Conservation (phyloP, 2,888 invertebrate species). For the Epiblema foenella region DNA sequence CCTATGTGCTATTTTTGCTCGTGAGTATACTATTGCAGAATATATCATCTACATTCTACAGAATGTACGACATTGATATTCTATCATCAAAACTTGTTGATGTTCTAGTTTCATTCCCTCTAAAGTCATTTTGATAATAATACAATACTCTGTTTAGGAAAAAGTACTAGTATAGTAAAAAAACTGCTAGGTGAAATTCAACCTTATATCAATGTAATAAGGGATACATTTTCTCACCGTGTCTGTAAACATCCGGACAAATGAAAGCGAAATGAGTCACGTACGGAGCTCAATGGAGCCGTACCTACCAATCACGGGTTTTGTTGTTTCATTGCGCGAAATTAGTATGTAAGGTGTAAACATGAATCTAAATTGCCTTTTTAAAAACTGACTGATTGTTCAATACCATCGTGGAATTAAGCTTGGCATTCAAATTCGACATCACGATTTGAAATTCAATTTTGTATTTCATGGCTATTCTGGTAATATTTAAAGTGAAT, state of each 20-base stretch:
- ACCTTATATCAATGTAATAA: too few relatives aligned
- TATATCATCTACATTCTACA: slow-evolving; percentile 12
- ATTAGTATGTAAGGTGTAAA: slow-evolving; percentile 28
- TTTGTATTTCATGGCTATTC: background rate
- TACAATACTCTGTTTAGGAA: background rate
- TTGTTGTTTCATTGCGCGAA: slow-evolving; percentile 26
- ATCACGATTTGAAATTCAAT: slow-evolving; percentile 8
- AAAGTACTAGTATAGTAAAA: background rate
- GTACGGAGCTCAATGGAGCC: slow-evolving; percentile 17
- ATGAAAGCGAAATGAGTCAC: slow-evolving; percentile 42
- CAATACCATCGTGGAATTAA: background rate
- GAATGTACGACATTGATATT: background rate
- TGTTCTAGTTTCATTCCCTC: slow-evolving; percentile 1
- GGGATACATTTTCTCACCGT: too few relatives aligned
- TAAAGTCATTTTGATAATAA: background rate
- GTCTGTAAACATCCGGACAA: slow-evolving; percentile 36
- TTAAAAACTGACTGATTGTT: slow-evolving; percentile 3
- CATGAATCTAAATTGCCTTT: slow-evolving; percentile 27
- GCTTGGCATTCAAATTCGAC: background rate
- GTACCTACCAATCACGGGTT: slow-evolving; percentile 15
- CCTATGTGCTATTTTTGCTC: too few relatives aligned
- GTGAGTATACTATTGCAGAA: slow-evolving; percentile 27
- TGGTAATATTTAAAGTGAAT: background rate
- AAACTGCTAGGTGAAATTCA: too few relatives aligned
- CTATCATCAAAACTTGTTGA: background rate